phyloP scores from a whole-genome alignment of 2,113 vertebrate genomes.

The Sebastes fasciatus region DNA sequence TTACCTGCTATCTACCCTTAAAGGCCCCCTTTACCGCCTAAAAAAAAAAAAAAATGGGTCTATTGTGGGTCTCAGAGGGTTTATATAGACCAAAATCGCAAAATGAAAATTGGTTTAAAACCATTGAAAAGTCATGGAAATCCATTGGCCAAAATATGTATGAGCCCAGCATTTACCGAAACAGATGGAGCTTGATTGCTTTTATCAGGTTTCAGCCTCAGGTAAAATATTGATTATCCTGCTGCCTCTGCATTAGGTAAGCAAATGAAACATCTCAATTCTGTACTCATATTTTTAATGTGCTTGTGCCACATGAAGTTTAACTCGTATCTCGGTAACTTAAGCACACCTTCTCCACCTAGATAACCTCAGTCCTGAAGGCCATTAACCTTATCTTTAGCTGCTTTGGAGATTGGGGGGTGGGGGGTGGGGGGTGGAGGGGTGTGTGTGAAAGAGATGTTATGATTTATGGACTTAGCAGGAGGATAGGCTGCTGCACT shows the following conservation, averaged over 20 bases:
- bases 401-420: conserved; percentile 50
- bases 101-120: no score
- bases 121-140: not conserved
- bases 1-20: no score
- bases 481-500: conserved; percentile 38
- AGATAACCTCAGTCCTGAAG: conserved; percentile 66
- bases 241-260: not conserved
- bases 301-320: conserved; percentile 21
- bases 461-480: conserved; percentile 74
- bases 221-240: conserved; percentile 15
- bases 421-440: not conserved
- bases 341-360: conserved; percentile 28
- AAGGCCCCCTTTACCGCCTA: no score
- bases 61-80: no score
- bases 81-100: no score
- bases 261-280: conserved; percentile 9
- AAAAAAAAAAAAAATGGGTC: no score
- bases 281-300: conserved; percentile 15
- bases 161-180: not conserved
- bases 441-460: conserved; percentile 52
- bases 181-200: not conserved
- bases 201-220: conserved; percentile 11
- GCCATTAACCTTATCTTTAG: conserved; percentile 70
- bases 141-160: not conserved
- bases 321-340: conserved; percentile 28